Conservation (phyloP, 2,113 vertebrate genomes). For the Strigops habroptila region DNA sequence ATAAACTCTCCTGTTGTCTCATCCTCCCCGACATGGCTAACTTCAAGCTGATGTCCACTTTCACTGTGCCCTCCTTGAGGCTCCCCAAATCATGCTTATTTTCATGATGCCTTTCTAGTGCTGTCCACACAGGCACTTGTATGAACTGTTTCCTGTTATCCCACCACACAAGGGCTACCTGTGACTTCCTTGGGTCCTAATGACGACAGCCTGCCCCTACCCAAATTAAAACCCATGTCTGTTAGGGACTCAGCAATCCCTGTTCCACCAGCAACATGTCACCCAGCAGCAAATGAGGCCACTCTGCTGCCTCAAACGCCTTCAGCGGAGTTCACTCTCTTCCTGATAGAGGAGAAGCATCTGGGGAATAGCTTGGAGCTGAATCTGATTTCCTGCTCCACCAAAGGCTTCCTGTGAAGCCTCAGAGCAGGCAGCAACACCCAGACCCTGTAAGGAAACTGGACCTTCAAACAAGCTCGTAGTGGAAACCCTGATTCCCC, state of each 20-base stretch:
- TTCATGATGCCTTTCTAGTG: background rate
- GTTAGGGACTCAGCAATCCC: background rate
- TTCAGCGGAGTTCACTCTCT: background rate
- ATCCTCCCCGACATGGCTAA: rapidly evolving
- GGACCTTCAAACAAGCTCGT: background rate
- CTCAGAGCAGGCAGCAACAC: background rate
- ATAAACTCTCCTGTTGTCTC: background rate
- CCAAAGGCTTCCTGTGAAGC: background rate
- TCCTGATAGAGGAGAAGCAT: background rate
- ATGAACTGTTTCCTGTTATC: background rate
- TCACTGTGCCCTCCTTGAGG: background rate
- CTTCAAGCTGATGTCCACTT: background rate
- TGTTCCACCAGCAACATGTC: background rate
- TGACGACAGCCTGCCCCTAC: background rate
- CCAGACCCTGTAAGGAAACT: background rate
- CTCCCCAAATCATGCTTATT: background rate
- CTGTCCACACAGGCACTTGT: rapidly evolving
- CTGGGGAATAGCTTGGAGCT: background rate
- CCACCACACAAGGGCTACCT: background rate
- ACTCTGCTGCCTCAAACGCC: background rate
- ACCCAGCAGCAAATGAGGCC: background rate
- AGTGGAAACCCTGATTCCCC: background rate
- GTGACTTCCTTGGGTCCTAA: background rate
- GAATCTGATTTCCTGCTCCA: background rate
- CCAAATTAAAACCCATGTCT: background rate